A percentile compares a stretch with the other conserved stretches of the same genome.
phyloP scores from a whole-genome alignment of 2,113 vertebrate genomes.

The Rhagologus leucostigma region DNA sequence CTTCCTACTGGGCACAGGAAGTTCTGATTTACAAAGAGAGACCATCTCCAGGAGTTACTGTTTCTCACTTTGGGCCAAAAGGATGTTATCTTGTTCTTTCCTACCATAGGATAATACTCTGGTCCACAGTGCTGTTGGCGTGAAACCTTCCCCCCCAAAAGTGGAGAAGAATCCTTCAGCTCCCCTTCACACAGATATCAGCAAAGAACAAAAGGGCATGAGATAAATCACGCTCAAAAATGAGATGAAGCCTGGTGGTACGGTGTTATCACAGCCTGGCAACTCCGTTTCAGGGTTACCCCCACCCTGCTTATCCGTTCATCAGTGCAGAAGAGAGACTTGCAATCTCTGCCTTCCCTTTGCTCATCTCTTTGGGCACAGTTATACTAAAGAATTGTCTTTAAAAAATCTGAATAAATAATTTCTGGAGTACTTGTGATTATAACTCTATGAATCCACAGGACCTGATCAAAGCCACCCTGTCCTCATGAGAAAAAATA shows the following conservation, averaged over 20 bases:
- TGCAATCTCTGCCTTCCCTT: not conserved
- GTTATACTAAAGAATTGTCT: not conserved
- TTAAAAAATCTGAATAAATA: not conserved
- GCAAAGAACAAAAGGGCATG: not conserved
- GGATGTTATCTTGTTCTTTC: not conserved
- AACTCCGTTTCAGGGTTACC: not conserved
- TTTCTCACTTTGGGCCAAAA: not conserved
- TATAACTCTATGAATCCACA: not conserved
- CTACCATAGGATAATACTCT: not conserved
- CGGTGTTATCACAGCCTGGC: not conserved
- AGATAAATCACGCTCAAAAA: not conserved
- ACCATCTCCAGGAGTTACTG: not conserved
- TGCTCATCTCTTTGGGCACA: not conserved
- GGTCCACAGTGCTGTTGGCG: not conserved
- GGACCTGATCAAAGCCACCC: not conserved
- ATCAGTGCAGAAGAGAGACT: not conserved
- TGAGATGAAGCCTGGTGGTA: not conserved
- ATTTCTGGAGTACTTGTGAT: not conserved
- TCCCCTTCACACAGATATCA: not conserved
- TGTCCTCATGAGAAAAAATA: not conserved
- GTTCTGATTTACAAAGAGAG: not conserved
- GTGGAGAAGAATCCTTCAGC: not conserved
- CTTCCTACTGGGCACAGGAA: not conserved
- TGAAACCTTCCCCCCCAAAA: not conserved
- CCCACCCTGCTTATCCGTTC: not conserved